Evolutionary conservation across 23 tunicate species (phyloP), one percentile per base, ranked within the genome.

Genomic region (Ciona savignyi): DNA sequence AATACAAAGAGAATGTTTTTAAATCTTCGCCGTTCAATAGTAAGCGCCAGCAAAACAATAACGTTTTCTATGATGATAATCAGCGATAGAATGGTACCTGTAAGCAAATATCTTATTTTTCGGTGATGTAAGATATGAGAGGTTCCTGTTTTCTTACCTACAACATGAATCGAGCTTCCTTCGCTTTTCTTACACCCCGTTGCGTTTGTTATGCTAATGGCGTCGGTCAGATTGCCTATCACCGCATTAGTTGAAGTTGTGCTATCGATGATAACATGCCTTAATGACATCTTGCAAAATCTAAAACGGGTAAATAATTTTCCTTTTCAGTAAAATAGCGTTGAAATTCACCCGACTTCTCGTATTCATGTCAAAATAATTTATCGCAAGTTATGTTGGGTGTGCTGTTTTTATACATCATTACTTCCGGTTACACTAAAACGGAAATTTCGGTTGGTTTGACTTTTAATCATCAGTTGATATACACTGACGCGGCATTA

Each of bases 11-110:
- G 32, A 28, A 72, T 48, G 25, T 25, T 23, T 15, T 49, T 72
- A 26, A 27, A 48, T 34, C 34, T 42, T 72, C 76, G 64, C 19
- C 64, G 63, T 26, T 48, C 25, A 1, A 48, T 22, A 15, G 32
- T 28, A 19, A 72, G 27, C 15, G 76, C 76, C n/a, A 49, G 27
- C 49, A 72, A 32, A 72, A 72, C 76, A 27, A 72, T 21, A n/a
- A 29, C 76, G 51, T 72, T 72, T 51, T 72, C 76, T 22, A 72
- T 64, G 49, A 72, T 72, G 1, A 72, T 72, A 4, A 72, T 4
- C 34, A 72, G 29, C 22, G 76, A 72, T 3, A 72, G n/a, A 23
- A 72, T 25, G 3, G 76, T 72, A 23, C 76, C 76, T 72, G 2
- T 2, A 42, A 9, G 22, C 6, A 63, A 42, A 42, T 42, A 42